Conservation (phyloP, 2,113 vertebrate species). For the Siphamia tubifer region DNA sequence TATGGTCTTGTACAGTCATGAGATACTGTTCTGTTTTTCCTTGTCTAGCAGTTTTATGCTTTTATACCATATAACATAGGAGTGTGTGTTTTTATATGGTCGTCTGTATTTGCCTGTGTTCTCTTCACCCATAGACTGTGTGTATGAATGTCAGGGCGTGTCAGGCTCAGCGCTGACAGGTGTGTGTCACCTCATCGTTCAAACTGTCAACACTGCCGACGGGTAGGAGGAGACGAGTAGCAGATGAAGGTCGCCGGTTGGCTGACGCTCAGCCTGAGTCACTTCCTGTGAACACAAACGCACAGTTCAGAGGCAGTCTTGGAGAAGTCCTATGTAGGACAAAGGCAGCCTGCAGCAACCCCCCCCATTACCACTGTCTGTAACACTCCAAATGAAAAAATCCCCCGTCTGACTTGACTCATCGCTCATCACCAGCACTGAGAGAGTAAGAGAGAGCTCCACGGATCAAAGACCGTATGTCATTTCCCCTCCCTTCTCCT, state of each 20-base stretch:
- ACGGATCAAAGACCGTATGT: constrained; percentile 70
- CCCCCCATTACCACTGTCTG: constrained; percentile 56
- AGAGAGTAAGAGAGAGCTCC: constrained; percentile 41
- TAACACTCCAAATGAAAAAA: constrained; percentile 46
- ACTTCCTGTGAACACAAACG: constrained; percentile 41
- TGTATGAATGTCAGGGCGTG: constrained; percentile 45
- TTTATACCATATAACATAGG: too few species aligned
- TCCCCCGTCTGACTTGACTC: constrained; percentile 68
- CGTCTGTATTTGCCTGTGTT: background rate
- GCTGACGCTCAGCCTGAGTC: constrained; percentile 52
- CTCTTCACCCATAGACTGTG: background rate
- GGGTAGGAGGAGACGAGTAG: constrained; percentile 36
- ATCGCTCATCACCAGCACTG: constrained; percentile 62
- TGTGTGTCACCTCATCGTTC: constrained; percentile 68
- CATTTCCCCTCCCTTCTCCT: constrained; percentile 43
- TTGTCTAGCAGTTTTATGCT: too few species aligned
- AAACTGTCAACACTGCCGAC: constrained; percentile 50
- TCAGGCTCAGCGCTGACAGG: constrained; percentile 53
- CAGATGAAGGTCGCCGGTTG: constrained; percentile 51
- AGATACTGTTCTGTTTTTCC: too few species aligned
- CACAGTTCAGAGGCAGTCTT: constrained; percentile 49
- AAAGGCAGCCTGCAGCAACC: constrained; percentile 63
- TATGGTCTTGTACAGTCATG: too few species aligned
- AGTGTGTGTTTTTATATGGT: too few species aligned
- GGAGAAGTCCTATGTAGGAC: constrained; percentile 73